Conservation (phyloP, 2,888 invertebrate species). For the Eupithecia subumbrata region DNA sequence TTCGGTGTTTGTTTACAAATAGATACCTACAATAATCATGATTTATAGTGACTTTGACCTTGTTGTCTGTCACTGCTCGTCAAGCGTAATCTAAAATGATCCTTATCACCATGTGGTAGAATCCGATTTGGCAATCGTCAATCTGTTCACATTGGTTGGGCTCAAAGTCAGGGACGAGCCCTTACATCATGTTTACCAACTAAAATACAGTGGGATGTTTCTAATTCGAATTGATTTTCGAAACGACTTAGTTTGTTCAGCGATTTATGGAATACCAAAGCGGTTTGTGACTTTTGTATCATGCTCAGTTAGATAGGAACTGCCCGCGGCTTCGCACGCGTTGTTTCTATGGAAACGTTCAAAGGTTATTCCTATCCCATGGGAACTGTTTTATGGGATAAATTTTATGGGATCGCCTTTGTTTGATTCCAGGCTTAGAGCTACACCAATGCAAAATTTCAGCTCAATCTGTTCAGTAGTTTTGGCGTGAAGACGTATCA, state of each 20-base stretch:
- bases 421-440: no score
- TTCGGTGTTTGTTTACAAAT: slow-evolving; percentile 2
- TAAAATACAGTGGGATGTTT: background rate
- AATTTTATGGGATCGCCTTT: no score
- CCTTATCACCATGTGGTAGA: slow-evolving; percentile 1
- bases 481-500: no score
- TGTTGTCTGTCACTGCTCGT: background rate
- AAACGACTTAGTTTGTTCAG: background rate
- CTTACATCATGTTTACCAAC: slow-evolving; percentile 5
- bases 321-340: no score
- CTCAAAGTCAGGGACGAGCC: slow-evolving; percentile 1
- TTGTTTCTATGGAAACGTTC: no score
- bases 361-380: no score
- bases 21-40: background rate
- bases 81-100: slow-evolving; percentile 7
- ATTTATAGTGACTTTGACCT: slow-evolving; percentile 26
- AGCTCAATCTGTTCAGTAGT: no score
- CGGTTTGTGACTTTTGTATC: background rate
- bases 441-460: no score
- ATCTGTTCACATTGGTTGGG: slow-evolving; percentile 3
- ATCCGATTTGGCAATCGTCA: slow-evolving; percentile 6
- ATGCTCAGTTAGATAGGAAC: background rate
- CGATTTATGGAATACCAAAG: background rate
- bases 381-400: no score
- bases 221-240: background rate